phyloP scores from a whole-genome alignment of 1,140 invertebrate species.

The Cydia splendana region DNA sequence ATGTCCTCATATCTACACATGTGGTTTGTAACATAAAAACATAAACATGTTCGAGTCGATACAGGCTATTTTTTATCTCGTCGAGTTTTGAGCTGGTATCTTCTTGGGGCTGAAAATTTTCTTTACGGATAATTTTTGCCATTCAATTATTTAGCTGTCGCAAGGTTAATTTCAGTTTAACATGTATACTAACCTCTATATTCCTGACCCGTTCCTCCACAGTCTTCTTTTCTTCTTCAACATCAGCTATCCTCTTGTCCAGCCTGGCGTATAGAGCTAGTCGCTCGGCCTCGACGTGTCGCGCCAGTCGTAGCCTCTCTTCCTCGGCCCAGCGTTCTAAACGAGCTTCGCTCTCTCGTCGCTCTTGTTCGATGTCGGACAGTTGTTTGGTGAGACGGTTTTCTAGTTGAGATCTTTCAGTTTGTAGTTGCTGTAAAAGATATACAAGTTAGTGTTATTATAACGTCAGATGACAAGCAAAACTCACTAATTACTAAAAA shows the following conservation, averaged over 20 bases:
- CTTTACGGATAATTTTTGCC: no score
- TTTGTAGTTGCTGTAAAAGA: conserved; percentile 41
- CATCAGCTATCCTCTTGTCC: conserved; percentile 38
- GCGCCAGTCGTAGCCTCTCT: conserved; percentile 47
- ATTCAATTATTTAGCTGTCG: no score
- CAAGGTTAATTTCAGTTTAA: no score
- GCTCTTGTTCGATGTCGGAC: conserved; percentile 50
- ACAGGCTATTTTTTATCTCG: no score
- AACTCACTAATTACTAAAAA: no score
- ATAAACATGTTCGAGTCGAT: no score
- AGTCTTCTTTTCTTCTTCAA: conserved; percentile 44
- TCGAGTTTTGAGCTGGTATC: no score
- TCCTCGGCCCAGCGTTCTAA: conserved; percentile 50
- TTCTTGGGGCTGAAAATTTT: no score
- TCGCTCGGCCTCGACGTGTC: conserved; percentile 44
- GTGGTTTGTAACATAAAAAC: no score
- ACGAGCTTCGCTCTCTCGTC: conserved; percentile 48
- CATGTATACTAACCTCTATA: background rate
- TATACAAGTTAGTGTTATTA: no score
- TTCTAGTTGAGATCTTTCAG: conserved; percentile 47
- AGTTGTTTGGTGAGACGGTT: conserved; percentile 45
- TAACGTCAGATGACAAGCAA: no score
- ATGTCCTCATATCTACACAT: no score
- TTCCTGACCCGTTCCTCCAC: conserved; percentile 43
- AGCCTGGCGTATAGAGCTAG: conserved; percentile 47